phyloP scores from a whole-genome alignment of 2,888 invertebrate genomes.

The Hydrotaea diabolus region DNA sequence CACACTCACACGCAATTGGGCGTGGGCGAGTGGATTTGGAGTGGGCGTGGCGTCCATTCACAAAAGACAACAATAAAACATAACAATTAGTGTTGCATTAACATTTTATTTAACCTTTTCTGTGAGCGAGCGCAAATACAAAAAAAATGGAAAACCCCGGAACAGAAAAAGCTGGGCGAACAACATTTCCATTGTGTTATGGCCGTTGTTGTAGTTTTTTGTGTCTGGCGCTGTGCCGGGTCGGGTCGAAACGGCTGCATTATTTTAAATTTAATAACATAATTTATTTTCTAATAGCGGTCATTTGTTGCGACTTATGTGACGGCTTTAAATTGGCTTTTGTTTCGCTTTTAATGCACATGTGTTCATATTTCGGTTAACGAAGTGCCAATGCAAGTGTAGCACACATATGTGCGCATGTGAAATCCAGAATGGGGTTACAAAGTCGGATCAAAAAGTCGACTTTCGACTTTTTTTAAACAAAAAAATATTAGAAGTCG shows the following conservation, averaged over 20 bases:
- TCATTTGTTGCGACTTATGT: neutral
- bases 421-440: too few relatives aligned
- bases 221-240: too few relatives aligned
- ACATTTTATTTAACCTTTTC: slow-evolving; percentile 22
- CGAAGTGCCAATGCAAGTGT: neutral
- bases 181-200: neutral
- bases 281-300: slow-evolving; percentile 5
- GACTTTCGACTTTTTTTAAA: too few relatives aligned
- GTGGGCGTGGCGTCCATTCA: neutral
- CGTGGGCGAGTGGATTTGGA: neutral
- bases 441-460: too few relatives aligned
- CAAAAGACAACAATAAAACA: slow-evolving; percentile 20
- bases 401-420: too few relatives aligned
- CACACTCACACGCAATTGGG: neutral
- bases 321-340: neutral
- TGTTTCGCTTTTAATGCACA: neutral
- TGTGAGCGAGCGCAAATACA: neutral
- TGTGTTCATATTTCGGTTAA: neutral
- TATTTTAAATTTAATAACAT: neutral
- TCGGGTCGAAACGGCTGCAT: neutral
- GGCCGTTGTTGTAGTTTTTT: neutral
- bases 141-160: neutral
- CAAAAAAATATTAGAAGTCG: too few relatives aligned
- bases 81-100: slow-evolving; percentile 19
- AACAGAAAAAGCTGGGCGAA: neutral